A percentile compares a stretch with the other conserved stretches of the same genome.
Evolutionary conservation across 2,888 invertebrate genomes (phyloP).

Genomic region (Melipona beecheii): DNA sequence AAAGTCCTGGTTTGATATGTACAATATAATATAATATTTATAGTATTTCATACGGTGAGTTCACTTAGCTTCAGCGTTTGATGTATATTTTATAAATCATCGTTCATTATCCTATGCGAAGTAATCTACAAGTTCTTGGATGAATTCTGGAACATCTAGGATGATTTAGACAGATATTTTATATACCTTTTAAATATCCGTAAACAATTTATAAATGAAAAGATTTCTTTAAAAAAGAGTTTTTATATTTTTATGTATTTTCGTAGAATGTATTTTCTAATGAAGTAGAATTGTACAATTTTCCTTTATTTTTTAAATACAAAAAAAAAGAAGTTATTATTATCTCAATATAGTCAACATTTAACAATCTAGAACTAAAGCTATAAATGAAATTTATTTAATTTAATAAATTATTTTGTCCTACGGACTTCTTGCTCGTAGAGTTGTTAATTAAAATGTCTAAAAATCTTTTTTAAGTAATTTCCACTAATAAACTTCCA

Average conservation of each 20-base stretch:
- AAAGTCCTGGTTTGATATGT: slow-evolving; percentile 77
- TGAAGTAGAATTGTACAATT: too few species aligned
- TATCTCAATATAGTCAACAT: too few species aligned
- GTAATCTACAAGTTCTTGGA: background rate
- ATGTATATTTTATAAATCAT: background rate
- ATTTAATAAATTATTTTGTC: background rate
- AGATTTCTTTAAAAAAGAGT: too few species aligned
- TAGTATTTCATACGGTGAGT: slow-evolving; percentile 18
- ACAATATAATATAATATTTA: slow-evolving; percentile 71
- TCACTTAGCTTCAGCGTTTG: slow-evolving; percentile 6
- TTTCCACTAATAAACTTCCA: background rate
- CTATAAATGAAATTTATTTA: too few species aligned
- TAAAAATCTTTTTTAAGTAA: background rate
- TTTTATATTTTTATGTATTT: too few species aligned
- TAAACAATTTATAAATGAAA: too few species aligned
- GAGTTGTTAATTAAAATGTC: background rate
- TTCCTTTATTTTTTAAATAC: too few species aligned
- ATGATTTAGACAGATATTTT: background rate
- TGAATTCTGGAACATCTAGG: background rate
- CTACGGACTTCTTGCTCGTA: background rate
- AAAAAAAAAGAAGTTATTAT: too few species aligned
- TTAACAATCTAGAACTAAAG: too few species aligned
- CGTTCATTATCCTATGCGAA: background rate
- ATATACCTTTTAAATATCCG: too few species aligned
- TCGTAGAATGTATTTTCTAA: too few species aligned